Evolutionary conservation across 1,140 invertebrate species (phyloP), one percentile per base, ranked within the genome.

Genomic region (Ips typographus): DNA sequence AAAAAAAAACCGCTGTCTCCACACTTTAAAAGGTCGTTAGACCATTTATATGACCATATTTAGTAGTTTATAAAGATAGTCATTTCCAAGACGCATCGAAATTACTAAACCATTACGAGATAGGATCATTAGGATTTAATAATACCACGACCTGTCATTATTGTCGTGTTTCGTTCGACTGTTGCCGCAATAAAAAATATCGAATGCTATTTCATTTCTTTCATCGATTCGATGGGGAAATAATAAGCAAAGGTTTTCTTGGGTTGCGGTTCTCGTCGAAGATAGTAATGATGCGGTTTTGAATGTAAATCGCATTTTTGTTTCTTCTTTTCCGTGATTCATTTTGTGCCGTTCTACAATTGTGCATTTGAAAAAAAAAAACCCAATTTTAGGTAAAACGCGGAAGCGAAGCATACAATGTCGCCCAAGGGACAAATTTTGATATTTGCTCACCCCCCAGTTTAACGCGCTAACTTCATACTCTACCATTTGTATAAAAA

Each of bases 201-300:
- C 65, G 65, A 68, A 68, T 42, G 65, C 57, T 68, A 68, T 68
- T 68, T 68, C 57, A 68, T 68, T 68, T 68, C 65, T 67, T 68
- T 61, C 52, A 68, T 68, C 65, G 65, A 68, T 68, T 68, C 60
- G 65, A 68, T 68, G 65, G 42, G 40, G 47, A 68, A 68, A 68
- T 68, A 68, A 68, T 68, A 60, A 68, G 65, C 40, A 37, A 22
- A 22, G 22, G 0, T 22, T 22, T 22, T 22, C 22, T 22, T 22
- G 22, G 22, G 22, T 22, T 22, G 22, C 22, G 22, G 22, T 22
- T 22, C 22, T 22, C 22, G 22, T 22, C 22, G 22, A 22, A 22
- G 22, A 22, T 22, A 22, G 22, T 22, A 22, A 22, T 22, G 22
- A 22, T 22, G 22, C 22, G 22, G 22, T 22, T 22, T 22, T 22